phyloP scores from a whole-genome alignment of 1,140 invertebrate species.

The Adelges cooleyi region DNA sequence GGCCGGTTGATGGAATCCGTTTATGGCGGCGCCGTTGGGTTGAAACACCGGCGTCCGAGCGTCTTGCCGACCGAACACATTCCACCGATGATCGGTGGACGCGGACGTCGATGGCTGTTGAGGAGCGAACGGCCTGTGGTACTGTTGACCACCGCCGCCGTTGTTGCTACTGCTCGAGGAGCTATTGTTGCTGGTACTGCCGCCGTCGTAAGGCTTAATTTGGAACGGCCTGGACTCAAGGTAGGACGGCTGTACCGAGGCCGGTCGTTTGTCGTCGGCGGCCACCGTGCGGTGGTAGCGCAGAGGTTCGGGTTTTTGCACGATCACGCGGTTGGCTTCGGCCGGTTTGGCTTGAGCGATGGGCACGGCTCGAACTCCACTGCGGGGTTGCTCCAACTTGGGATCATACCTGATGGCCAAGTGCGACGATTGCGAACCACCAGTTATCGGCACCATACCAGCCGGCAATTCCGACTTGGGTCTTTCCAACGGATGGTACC shows the following conservation, averaged over 20 bases:
- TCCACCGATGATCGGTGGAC: constrained; percentile 4
- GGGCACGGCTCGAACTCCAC: constrained; percentile 4
- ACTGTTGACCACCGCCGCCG: not conserved
- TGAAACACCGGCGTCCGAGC: constrained; percentile 1
- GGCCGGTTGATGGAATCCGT: not conserved
- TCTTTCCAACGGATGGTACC: constrained; percentile 5
- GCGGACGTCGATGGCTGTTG: not conserved
- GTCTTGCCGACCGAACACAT: not conserved
- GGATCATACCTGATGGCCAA: constrained; percentile 19
- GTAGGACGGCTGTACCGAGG: constrained; percentile 16
- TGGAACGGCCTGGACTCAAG: constrained; percentile 17
- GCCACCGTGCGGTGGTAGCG: not conserved
- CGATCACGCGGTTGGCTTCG: not conserved
- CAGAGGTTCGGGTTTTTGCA: constrained; percentile 14
- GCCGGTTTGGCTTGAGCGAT: constrained; percentile 15
- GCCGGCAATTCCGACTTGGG: constrained; percentile 6
- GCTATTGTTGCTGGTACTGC: not conserved
- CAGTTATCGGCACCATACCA: not conserved
- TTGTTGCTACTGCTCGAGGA: not conserved
- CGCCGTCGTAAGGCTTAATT: constrained; percentile 5
- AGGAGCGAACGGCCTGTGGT: constrained; percentile 3
- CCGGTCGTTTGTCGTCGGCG: not conserved
- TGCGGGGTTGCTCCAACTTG: constrained; percentile 13
- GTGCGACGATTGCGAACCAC: not conserved
- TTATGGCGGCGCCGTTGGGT: not conserved